phyloP scores from a whole-genome alignment of 2,888 invertebrate genomes.

The Polydrusus pterygomalis region DNA sequence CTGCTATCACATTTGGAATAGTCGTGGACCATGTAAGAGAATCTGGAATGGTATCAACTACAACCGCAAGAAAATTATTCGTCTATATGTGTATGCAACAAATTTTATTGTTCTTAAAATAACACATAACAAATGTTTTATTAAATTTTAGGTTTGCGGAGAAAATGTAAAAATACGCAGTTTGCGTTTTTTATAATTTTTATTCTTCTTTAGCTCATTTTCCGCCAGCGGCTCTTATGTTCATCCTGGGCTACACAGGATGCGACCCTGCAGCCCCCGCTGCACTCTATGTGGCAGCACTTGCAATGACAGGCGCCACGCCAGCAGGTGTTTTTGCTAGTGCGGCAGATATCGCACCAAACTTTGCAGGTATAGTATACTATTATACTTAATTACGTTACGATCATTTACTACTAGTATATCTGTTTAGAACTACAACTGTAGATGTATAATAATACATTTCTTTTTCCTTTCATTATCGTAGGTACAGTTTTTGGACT shows the following conservation, averaged over 20 bases:
- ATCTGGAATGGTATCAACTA: constrained; percentile 74
- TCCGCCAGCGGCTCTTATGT: constrained; percentile 75
- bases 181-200: background rate
- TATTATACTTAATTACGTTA: no score
- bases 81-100: constrained; percentile 74
- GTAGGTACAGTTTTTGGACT: constrained; percentile 72
- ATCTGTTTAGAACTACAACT: background rate
- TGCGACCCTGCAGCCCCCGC: constrained; percentile 76
- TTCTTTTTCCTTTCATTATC: constrained; percentile 9
- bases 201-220: constrained; percentile 73
- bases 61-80: constrained; percentile 75
- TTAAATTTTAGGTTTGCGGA: no score
- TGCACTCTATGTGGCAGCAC: constrained; percentile 75
- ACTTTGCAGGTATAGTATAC: constrained; percentile 69
- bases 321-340: constrained; percentile 76
- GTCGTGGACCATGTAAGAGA: constrained; percentile 75
- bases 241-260: constrained; percentile 77
- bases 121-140: constrained; percentile 8
- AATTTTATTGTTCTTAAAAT: background rate
- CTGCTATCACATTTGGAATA: constrained; percentile 75
- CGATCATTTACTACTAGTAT: no score
- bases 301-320: constrained; percentile 76
- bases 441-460: background rate
- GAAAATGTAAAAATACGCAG: no score
- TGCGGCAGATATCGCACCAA: constrained; percentile 77